Percentiles rank a stretch among this genome's conserved stretches.
phyloP scores from a whole-genome alignment of 2,888 invertebrate genomes.

The Parapristionchus giblindavisi region DNA sequence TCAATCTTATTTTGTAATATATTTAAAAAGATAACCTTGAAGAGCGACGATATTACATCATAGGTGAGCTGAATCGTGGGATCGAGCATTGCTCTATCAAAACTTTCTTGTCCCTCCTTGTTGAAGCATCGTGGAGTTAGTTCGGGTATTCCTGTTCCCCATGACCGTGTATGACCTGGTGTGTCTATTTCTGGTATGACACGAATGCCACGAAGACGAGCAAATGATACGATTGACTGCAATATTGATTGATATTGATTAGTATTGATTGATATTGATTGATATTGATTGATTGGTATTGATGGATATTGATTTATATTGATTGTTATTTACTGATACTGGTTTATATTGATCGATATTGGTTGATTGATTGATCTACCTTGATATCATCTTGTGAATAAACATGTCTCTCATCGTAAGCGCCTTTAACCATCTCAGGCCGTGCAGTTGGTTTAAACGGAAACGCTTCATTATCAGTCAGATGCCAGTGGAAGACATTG shows the following conservation, averaged over 20 bases:
- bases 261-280: too few species aligned
- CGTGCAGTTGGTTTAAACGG: slow-evolving; percentile 76
- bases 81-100: slow-evolving; percentile 26
- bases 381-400: slow-evolving; percentile 70
- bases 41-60: background rate
- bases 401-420: slow-evolving; percentile 37
- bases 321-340: too few species aligned
- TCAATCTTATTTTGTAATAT: background rate
- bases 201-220: slow-evolving; percentile 82
- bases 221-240: slow-evolving; percentile 72
- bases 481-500: slow-evolving; percentile 93
- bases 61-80: slow-evolving; percentile 3
- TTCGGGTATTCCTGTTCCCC: slow-evolving; percentile 3
- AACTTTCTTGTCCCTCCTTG: background rate
- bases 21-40: too few species aligned
- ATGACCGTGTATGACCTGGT: slow-evolving; percentile 72
- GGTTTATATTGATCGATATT: too few species aligned
- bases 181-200: slow-evolving; percentile 89
- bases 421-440: slow-evolving; percentile 35
- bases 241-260: too few species aligned
- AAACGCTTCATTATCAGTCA: slow-evolving; percentile 89
- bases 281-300: too few species aligned
- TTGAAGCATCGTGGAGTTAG: slow-evolving; percentile 5
- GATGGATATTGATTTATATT: too few species aligned
- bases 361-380: too few species aligned